Conservation (phyloP, 2,797 vertebrate species). For the Gallirallus australis region DNA sequence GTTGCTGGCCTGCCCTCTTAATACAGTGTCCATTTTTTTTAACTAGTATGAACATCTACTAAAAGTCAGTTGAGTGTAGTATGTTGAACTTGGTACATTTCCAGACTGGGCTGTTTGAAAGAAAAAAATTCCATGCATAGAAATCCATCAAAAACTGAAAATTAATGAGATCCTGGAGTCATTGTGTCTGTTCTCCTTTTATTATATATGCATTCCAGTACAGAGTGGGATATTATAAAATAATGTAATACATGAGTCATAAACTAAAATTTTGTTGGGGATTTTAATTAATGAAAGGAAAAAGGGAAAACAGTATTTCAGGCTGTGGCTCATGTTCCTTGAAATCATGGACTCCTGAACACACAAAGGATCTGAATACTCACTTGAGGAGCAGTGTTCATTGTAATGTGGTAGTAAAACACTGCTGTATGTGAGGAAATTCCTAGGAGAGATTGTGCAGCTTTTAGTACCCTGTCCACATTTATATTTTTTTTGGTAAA, state of each 20-base stretch:
- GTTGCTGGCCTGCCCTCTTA: background rate
- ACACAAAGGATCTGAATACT: background rate
- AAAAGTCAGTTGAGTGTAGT: background rate
- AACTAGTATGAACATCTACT: background rate
- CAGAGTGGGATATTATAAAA: slow-evolving; percentile 4
- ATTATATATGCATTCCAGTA: background rate
- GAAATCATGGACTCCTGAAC: background rate
- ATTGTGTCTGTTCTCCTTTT: background rate
- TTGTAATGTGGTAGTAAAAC: background rate
- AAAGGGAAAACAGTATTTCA: background rate
- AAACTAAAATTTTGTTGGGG: background rate
- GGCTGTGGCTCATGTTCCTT: background rate
- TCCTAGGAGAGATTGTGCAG: background rate
- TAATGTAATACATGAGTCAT: background rate
- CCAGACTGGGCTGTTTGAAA: background rate
- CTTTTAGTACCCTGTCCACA: background rate
- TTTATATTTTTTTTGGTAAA: background rate
- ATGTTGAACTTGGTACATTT: background rate
- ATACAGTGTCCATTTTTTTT: background rate
- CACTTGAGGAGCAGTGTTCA: fast-evolving
- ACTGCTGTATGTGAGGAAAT: background rate
- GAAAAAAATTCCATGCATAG: background rate
- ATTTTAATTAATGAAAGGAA: slow-evolving; percentile 1
- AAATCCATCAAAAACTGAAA: background rate
- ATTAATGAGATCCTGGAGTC: background rate